Percentiles rank a stretch among this genome's conserved stretches.
Evolutionary conservation across 2,797 vertebrate species (phyloP).

Genomic region (Labroides dimidiatus): DNA sequence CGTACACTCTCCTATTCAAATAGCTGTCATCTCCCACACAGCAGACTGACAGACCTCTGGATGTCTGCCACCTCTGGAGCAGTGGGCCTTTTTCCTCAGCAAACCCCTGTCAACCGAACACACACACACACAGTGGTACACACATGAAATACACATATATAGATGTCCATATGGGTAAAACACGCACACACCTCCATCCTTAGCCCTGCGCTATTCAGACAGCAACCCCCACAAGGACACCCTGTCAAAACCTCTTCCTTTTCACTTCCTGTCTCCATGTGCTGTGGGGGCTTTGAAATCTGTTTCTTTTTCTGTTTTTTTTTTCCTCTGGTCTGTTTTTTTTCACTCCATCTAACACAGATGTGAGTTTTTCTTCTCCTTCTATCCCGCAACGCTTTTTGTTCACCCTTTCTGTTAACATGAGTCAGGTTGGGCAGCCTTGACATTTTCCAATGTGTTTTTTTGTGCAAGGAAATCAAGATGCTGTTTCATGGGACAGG

Average conservation of each 20-base stretch:
- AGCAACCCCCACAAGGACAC: conserved; percentile 83
- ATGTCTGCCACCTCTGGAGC: conserved; percentile 80
- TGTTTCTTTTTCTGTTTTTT: conserved; percentile 67
- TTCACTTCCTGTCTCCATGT: conserved; percentile 81
- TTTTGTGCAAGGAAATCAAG: conserved; percentile 66
- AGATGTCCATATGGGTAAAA: conserved; percentile 74
- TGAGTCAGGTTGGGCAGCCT: conserved; percentile 77
- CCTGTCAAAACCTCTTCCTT: conserved; percentile 86
- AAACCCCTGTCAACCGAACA: conserved; percentile 75
- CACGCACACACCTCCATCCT: conserved; percentile 68
- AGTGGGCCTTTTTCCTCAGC: conserved; percentile 72
- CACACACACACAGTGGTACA: conserved; percentile 47
- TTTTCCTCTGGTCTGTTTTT: conserved; percentile 51
- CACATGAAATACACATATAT: conserved; percentile 66
- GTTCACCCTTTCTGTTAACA: conserved; percentile 77
- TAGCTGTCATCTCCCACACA: conserved; percentile 80
- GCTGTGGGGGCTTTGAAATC: conserved; percentile 79
- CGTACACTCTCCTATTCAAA: conserved; percentile 80
- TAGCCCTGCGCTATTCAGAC: conserved; percentile 78
- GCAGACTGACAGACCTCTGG: conserved; percentile 82
- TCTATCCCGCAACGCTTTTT: conserved; percentile 74
- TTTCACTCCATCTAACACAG: conserved; percentile 72
- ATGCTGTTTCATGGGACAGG: conserved; percentile 56
- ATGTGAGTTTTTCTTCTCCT: conserved; percentile 72
- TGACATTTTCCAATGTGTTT: conserved; percentile 78